Conservation (phyloP, 2,888 invertebrate genomes). For the Scaptomyza cyrtandrae region DNA sequence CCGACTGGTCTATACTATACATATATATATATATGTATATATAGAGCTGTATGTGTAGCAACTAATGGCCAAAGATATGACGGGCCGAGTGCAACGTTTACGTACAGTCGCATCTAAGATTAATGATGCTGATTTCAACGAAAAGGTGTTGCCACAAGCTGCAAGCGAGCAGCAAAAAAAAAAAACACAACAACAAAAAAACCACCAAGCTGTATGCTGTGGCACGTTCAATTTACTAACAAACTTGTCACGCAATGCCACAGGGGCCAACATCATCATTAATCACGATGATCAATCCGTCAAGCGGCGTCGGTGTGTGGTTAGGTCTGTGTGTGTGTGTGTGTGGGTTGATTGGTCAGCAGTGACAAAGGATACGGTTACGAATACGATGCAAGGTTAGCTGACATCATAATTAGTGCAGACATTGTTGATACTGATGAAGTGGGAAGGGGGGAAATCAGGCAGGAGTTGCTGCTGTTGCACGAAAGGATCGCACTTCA, state of each 20-base stretch:
- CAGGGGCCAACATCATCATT: constrained; percentile 51
- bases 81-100: constrained; percentile 3
- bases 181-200: constrained; percentile 14
- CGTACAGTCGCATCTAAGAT: constrained; percentile 44
- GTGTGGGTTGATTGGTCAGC: constrained; percentile 33
- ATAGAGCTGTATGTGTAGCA: constrained; percentile 3
- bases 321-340: constrained; percentile 5
- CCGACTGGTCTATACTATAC: background rate
- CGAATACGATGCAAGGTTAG: background rate
- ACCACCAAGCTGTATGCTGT: constrained; percentile 30
- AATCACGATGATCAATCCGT: constrained; percentile 76
- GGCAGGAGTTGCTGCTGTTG: constrained; percentile 16
- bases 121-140: constrained; percentile 37
- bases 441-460: constrained; percentile 42
- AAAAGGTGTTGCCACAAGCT: constrained; percentile 59
- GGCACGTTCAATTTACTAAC: constrained; percentile 71
- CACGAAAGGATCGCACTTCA: constrained; percentile 42
- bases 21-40: background rate
- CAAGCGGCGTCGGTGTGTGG: constrained; percentile 38
- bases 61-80: constrained; percentile 6
- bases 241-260: constrained; percentile 79
- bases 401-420: constrained; percentile 72
- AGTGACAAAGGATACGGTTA: constrained; percentile 10
- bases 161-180: constrained; percentile 34
- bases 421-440: constrained; percentile 53